Percentiles rank a stretch among this genome's conserved stretches.
Conservation (phyloP, 1,140 invertebrate genomes). For the Bombus confusus region DNA sequence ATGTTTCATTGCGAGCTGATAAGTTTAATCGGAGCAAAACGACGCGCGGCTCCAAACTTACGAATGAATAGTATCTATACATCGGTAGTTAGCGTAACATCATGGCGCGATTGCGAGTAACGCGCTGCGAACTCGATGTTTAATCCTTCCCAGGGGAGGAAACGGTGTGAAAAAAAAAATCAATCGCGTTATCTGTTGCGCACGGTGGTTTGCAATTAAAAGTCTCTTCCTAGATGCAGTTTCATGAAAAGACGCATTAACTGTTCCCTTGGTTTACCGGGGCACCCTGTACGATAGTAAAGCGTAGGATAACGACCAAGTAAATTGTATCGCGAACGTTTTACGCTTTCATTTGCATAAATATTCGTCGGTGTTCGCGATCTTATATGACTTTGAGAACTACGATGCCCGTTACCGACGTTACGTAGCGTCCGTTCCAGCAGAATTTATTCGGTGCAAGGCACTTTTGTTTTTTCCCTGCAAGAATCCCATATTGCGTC, state of each 20-base stretch:
- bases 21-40: constrained; percentile 10
- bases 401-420: constrained; percentile 14
- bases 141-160: background rate
- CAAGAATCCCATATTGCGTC: constrained; percentile 46
- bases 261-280: background rate
- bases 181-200: constrained; percentile 9
- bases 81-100: constrained; percentile 1
- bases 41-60: background rate
- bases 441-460: constrained; percentile 41
- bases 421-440: constrained; percentile 18
- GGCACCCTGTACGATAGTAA: constrained; percentile 29
- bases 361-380: constrained; percentile 49
- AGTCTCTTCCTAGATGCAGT: constrained; percentile 6
- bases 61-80: background rate
- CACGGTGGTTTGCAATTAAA: constrained; percentile 32
- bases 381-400: constrained; percentile 31
- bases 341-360: constrained; percentile 65
- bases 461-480: background rate
- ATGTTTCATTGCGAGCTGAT: background rate
- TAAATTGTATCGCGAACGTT: constrained; percentile 55
- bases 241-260: constrained; percentile 2
- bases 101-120: constrained; percentile 16
- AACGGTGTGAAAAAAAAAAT: background rate
- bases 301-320: constrained; percentile 51
- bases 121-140: background rate